phyloP scores from a whole-genome alignment of 2,113 vertebrate genomes.

The Carassius gibelio region DNA sequence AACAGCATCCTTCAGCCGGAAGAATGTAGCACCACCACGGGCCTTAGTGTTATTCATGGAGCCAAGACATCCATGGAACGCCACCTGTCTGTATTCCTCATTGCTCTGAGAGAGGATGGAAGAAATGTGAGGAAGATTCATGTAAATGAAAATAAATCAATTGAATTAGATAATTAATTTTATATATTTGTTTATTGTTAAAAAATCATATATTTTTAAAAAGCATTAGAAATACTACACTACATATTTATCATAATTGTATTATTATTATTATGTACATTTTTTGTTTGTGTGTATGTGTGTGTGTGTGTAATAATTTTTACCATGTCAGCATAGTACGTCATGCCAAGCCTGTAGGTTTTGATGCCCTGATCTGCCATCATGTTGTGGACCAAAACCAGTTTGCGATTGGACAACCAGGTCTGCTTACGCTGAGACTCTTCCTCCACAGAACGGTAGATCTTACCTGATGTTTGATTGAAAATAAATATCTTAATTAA shows the following conservation, averaged over 20 bases:
- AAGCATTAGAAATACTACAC: no score
- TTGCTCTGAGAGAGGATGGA: slow-evolving; percentile 66
- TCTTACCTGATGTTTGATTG: slow-evolving; percentile 61
- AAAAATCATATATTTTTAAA: no score
- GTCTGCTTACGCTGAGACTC: slow-evolving; percentile 64
- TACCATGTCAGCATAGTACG: slow-evolving; percentile 78
- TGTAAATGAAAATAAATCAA: neutral
- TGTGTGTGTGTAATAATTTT: neutral
- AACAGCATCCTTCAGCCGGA: slow-evolving; percentile 34
- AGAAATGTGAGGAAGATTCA: neutral
- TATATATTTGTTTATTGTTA: neutral
- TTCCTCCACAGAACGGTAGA: slow-evolving; percentile 68
- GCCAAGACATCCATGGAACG: slow-evolving; percentile 66
- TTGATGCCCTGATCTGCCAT: slow-evolving; percentile 77
- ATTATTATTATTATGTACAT: no score
- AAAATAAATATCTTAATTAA: neutral
- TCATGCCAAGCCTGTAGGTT: slow-evolving; percentile 78
- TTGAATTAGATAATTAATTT: neutral
- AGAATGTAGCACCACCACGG: slow-evolving; percentile 60
- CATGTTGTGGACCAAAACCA: slow-evolving; percentile 77
- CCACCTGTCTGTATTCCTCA: slow-evolving; percentile 70
- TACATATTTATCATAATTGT: no score
- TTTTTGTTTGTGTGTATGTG: neutral
- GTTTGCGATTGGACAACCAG: slow-evolving; percentile 73
- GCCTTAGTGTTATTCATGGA: slow-evolving; percentile 68